Percentiles rank a stretch among this genome's conserved stretches.
These are phyloP conservation scores for Toxotes jaculatrix DNA, from an alignment of 2,113 vertebrate genomes.

Conservation along the genomic window DNA sequence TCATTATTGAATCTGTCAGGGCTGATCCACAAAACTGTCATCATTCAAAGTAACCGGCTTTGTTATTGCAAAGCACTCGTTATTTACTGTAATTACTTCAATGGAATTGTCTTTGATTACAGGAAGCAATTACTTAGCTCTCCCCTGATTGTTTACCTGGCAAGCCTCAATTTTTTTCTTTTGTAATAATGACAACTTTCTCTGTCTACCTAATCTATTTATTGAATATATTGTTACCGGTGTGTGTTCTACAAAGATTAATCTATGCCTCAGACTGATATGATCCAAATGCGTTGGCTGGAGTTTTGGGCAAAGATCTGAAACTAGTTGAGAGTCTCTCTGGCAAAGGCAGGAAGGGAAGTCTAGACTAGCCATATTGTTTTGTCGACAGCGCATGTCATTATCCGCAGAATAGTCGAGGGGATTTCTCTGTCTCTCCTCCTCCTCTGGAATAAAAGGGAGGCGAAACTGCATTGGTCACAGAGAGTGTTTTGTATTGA, in stretches of 20 bases:
- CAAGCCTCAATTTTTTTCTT: slow-evolving; percentile 17
- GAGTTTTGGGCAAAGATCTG: slow-evolving; percentile 48
- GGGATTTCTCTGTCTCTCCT: slow-evolving; percentile 67
- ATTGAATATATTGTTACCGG: not conserved
- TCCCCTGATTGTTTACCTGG: slow-evolving; percentile 67
- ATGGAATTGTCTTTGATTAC: slow-evolving; percentile 75
- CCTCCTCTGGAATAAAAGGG: slow-evolving; percentile 53
- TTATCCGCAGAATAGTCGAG: slow-evolving; percentile 65
- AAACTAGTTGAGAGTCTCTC: slow-evolving; percentile 48
- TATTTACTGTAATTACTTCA: slow-evolving; percentile 76
- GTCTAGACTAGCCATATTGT: slow-evolving; percentile 78
- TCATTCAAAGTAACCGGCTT: slow-evolving; percentile 67
- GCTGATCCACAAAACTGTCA: slow-evolving; percentile 65
- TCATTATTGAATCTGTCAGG: slow-evolving; percentile 71
- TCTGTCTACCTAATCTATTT: slow-evolving; percentile 29
- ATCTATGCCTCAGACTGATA: not conserved
- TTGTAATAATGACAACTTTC: slow-evolving; percentile 49
- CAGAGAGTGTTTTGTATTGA: slow-evolving; percentile 70
- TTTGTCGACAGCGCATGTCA: slow-evolving; percentile 75
- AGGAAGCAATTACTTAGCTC: slow-evolving; percentile 75
- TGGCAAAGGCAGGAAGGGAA: slow-evolving; percentile 64
- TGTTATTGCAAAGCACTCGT: slow-evolving; percentile 64
- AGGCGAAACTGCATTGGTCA: slow-evolving; percentile 66
- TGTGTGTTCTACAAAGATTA: slow-evolving; percentile 14
- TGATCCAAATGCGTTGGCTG: slow-evolving; percentile 30